These are phyloP conservation scores for Tetramorium parvispinum DNA, from an alignment of 1,140 invertebrate species.

Conservation along the genomic window DNA sequence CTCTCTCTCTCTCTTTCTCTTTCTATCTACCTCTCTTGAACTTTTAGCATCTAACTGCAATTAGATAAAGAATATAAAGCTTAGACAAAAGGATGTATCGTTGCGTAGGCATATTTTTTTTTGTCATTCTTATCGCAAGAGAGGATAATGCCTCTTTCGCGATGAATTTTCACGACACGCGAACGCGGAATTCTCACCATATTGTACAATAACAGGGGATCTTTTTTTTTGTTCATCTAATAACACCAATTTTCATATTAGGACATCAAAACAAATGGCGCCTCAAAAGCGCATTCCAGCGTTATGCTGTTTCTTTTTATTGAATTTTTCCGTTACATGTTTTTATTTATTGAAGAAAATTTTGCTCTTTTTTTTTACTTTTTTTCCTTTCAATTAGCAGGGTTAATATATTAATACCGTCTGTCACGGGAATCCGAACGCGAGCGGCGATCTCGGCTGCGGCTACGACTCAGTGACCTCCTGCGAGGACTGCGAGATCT, in stretches of 20 bases:
- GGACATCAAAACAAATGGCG: too few relatives aligned
- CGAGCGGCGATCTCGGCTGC: slow-evolving; percentile 84
- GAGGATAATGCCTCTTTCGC: slow-evolving; percentile 4
- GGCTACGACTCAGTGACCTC: slow-evolving; percentile 83
- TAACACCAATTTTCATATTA: background rate
- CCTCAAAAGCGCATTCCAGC: background rate
- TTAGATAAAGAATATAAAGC: slow-evolving; percentile 66
- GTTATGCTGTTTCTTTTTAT: background rate
- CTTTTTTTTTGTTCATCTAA: slow-evolving; percentile 4
- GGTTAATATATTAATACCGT: slow-evolving; percentile 80
- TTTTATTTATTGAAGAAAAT: background rate
- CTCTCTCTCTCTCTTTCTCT: slow-evolving; percentile 65
- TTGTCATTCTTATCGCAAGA: background rate
- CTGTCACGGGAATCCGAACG: slow-evolving; percentile 85
- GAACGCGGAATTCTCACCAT: background rate
- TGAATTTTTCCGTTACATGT: slow-evolving; percentile 7
- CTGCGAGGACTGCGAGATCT: slow-evolving; percentile 84
- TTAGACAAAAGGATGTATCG: slow-evolving; percentile 38
- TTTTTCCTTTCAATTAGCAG: slow-evolving; percentile 58
- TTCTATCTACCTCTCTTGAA: slow-evolving; percentile 51
- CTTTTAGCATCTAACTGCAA: slow-evolving; percentile 81
- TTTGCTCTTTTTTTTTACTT: background rate
- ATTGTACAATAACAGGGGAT: background rate
- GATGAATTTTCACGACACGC: background rate
- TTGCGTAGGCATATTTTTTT: background rate